Evolutionary conservation across 2,797 vertebrate genomes (phyloP).

Genomic region (Crenuchus spilurus): DNA sequence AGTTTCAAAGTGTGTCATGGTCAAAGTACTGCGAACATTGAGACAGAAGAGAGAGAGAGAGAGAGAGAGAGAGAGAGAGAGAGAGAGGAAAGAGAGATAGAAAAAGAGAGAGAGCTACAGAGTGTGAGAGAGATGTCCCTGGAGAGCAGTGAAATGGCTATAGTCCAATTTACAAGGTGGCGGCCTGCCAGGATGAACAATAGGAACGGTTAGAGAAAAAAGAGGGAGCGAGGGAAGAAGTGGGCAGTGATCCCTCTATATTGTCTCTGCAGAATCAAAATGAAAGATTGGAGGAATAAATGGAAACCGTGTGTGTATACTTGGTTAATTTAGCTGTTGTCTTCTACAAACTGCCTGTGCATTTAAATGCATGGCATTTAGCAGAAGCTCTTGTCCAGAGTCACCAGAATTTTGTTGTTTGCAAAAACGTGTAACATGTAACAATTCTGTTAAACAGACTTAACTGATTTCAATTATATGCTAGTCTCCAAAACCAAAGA

Average conservation of each 20-base stretch:
- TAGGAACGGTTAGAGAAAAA: slow-evolving; percentile 10
- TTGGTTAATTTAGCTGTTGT: no score
- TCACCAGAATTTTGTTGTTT: no score
- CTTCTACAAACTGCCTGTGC: no score
- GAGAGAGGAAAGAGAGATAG: slow-evolving; percentile 30
- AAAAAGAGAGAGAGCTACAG: slow-evolving; percentile 16
- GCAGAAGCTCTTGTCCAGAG: no score
- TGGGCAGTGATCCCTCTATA: slow-evolving; percentile 26
- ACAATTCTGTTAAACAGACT: no score
- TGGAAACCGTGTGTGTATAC: no score
- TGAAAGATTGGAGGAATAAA: neutral
- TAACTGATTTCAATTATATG: no score
- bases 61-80: slow-evolving; percentile 7
- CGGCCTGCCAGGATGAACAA: slow-evolving; percentile 8
- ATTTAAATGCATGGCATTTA: no score
- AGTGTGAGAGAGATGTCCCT: neutral
- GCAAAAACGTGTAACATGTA: no score
- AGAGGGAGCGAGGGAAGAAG: slow-evolving; percentile 45
- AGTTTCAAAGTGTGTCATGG: neutral
- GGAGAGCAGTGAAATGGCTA: slow-evolving; percentile 15
- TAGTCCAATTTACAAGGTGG: slow-evolving; percentile 23
- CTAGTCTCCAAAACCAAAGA: no score
- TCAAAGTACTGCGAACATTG: neutral
- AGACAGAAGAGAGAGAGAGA: slow-evolving; percentile 1
- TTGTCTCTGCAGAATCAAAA: neutral